Percentiles rank a stretch among this genome's conserved stretches.
These are phyloP conservation scores for Siniperca knerii DNA, from an alignment of 2,113 vertebrate species.

Conservation along the genomic window DNA sequence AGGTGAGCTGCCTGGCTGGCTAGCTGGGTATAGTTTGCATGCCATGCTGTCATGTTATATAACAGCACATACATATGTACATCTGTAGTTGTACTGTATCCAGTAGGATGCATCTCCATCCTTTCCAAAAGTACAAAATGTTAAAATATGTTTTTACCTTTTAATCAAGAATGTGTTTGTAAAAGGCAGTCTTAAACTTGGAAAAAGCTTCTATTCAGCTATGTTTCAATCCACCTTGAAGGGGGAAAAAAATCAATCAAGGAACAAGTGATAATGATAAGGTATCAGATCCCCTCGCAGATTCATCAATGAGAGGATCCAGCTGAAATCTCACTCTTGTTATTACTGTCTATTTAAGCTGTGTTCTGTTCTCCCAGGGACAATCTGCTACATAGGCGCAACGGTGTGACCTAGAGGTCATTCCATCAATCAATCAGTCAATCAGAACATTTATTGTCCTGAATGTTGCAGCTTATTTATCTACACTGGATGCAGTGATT, in stretches of 20 bases:
- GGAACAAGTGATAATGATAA: not conserved
- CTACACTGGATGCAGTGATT: not conserved
- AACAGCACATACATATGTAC: not conserved
- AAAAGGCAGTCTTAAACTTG: not conserved
- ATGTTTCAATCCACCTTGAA: not conserved
- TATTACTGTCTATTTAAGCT: conserved; percentile 11
- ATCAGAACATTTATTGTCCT: conserved; percentile 32
- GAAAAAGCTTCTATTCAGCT: not conserved
- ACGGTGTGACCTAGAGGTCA: conserved; percentile 28
- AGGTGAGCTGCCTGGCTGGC: conserved; percentile 16
- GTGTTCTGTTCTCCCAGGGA: not conserved
- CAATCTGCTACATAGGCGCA: conserved; percentile 26
- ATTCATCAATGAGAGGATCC: conserved; percentile 21
- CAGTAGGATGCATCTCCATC: not conserved
- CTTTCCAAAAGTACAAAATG: not conserved
- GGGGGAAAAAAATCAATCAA: not conserved
- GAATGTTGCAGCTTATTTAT: conserved; percentile 25
- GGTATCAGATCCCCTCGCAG: not conserved
- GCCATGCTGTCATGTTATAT: conserved; percentile 18
- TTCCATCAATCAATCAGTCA: conserved; percentile 35
- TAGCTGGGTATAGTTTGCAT: not conserved
- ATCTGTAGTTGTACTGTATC: not conserved
- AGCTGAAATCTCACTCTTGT: conserved; percentile 2
- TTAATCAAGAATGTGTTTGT: not conserved
- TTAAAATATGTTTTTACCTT: not conserved